Evolutionary conservation across 2,888 invertebrate species (phyloP), one percentile per base, ranked within the genome.

Genomic region (Stegana nigrithorax): DNA sequence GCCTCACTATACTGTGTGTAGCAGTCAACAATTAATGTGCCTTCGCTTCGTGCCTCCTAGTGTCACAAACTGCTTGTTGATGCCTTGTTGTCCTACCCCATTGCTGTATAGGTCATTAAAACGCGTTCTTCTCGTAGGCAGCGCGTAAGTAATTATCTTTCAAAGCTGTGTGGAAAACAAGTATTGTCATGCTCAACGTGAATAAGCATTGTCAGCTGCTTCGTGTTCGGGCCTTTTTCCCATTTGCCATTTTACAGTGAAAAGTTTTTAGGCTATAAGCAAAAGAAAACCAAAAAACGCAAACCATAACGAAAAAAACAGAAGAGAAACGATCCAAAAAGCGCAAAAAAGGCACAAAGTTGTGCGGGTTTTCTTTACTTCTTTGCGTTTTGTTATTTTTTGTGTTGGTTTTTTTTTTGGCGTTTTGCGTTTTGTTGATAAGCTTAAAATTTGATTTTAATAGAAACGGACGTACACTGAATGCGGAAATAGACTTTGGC

Each of bases 391-490:
- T 51, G 14, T 19, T 19, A 17, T 14, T 51, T 50, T 1, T 2
- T 21, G 2, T 45, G 7, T 45, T 45, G 3, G 7, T 17, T 45
- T 45, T 45, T 45, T 19, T 45, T 32, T 32, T 32, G 8, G 8
- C 10, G 32, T 32, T 44, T n/a, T 32, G 32, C n/a, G 10, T 27
- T 27, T 27, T 53, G 19, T 55, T 55, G 36, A 55, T 55, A 55
- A 55, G 53, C 53, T 55, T 55, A 55, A 55, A n/a, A 55, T 55
- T 55, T 55, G 32, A 55, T 55, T 55, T 55, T 55, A 55, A 55
- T 55, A 36, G 53, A 55, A 55, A 55, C 53, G 53, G 53, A 36
- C 53, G 36, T n/a, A n/a, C n/a, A n/a, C 53, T 55, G 19, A 19
- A 55, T 36, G 53, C 36, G 53, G 53, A 55, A 55, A 55, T 55